Percentiles rank a stretch among this genome's conserved stretches.
phyloP scores from a whole-genome alignment of 2,888 invertebrate species.

The Saturnia japonica region DNA sequence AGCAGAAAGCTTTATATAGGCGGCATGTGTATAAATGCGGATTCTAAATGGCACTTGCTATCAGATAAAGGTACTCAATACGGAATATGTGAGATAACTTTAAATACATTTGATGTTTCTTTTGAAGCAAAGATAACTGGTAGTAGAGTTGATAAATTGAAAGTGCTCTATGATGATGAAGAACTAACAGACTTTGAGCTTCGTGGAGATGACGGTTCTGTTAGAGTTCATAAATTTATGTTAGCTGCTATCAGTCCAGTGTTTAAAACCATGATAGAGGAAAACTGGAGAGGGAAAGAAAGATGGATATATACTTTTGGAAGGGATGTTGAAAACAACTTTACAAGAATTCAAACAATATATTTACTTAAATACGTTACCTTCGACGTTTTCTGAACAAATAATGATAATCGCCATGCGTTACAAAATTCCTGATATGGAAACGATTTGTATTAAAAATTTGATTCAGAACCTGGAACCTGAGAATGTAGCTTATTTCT shows the following conservation, averaged over 20 bases:
- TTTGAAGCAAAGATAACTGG: not conserved
- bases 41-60: not conserved
- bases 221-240: conserved; percentile 20
- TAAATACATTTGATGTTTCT: not conserved
- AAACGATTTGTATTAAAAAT: not conserved
- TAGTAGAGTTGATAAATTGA: not conserved
- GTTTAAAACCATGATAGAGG: conserved; percentile 8
- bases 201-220: conserved; percentile 29
- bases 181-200: conserved; percentile 33
- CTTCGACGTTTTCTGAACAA: not conserved
- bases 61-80: not conserved
- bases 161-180: no score
- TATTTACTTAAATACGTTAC: conserved; percentile 15
- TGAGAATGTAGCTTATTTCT: not conserved
- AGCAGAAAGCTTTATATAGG: not conserved
- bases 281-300: not conserved
- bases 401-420: conserved; percentile 6
- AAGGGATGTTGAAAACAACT: not conserved
- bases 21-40: not conserved
- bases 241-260: conserved; percentile 22
- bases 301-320: not conserved
- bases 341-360: conserved; percentile 16
- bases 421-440: not conserved
- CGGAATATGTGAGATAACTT: no score
- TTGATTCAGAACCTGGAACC: not conserved